Conservation (phyloP, 2,113 vertebrate species). For the Siphamia tubifer region DNA sequence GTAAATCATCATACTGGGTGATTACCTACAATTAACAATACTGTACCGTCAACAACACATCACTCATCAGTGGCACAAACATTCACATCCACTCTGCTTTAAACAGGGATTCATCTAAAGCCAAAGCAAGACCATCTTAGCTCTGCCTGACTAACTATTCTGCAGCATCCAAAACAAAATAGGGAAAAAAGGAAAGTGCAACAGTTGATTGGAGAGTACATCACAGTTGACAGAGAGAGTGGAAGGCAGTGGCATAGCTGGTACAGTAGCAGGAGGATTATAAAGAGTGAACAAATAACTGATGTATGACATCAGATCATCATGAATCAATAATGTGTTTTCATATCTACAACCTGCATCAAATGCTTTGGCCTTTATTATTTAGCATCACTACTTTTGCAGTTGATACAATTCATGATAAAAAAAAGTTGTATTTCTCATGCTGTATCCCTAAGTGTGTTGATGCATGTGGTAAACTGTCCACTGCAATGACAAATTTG, state of each 20-base stretch:
- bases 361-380: background rate
- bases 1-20: conserved; percentile 71
- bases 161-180: conserved; percentile 35
- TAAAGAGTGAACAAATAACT: conserved; percentile 83
- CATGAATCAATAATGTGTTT: conserved; percentile 57
- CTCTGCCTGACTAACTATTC: conserved; percentile 7
- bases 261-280: conserved; percentile 78
- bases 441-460: background rate
- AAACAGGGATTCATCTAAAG: conserved; percentile 72
- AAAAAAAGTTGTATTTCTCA: background rate
- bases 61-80: conserved; percentile 65
- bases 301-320: conserved; percentile 92
- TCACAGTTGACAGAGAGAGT: conserved; percentile 85
- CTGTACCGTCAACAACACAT: conserved; percentile 80
- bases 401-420: background rate
- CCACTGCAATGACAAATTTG: background rate
- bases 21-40: conserved; percentile 73
- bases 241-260: conserved; percentile 93
- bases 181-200: conserved; percentile 86
- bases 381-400: no score
- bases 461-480: background rate
- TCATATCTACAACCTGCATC: conserved; percentile 71
- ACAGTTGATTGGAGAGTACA: conserved; percentile 89
- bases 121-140: conserved; percentile 38
- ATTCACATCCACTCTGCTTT: conserved; percentile 81